phyloP scores from a whole-genome alignment of 2,113 vertebrate species.

The Phainopepla nitens region DNA sequence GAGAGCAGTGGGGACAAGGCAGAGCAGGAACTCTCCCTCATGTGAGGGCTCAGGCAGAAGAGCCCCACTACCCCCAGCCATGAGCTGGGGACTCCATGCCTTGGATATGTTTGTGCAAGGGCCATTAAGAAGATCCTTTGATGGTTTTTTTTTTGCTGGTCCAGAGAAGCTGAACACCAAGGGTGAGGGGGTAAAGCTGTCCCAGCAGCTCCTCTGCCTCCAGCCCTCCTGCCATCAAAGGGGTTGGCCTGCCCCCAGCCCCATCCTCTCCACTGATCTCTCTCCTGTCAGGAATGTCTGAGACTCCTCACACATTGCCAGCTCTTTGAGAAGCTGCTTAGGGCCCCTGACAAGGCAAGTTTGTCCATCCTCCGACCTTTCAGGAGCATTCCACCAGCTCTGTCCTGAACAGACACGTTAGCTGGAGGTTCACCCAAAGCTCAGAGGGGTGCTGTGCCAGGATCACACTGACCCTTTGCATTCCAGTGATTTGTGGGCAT shows the following conservation, averaged over 20 bases:
- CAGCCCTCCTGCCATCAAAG: neutral
- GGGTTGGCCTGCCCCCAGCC: neutral
- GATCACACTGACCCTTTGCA: accelerated
- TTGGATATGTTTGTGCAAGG: neutral
- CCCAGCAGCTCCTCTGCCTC: neutral
- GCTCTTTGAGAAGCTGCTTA: neutral
- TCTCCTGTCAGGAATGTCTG: neutral
- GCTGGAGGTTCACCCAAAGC: neutral
- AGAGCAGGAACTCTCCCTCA: accelerated
- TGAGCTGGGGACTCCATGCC: neutral
- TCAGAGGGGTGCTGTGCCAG: neutral
- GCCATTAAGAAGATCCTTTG: accelerated
- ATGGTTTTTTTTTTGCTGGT: neutral
- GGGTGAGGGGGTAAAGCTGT: neutral
- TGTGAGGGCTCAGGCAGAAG: neutral
- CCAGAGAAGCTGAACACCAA: neutral
- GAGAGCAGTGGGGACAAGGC: neutral
- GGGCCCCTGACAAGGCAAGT: neutral
- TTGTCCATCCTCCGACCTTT: neutral
- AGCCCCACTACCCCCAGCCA: accelerated
- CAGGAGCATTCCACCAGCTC: neutral
- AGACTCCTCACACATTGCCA: neutral
- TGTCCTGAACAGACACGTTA: neutral
- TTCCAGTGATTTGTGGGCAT: neutral
- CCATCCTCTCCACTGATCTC: neutral